Evolutionary conservation across 2,888 invertebrate genomes (phyloP).

Genomic region (Stenolophus ochropezus): DNA sequence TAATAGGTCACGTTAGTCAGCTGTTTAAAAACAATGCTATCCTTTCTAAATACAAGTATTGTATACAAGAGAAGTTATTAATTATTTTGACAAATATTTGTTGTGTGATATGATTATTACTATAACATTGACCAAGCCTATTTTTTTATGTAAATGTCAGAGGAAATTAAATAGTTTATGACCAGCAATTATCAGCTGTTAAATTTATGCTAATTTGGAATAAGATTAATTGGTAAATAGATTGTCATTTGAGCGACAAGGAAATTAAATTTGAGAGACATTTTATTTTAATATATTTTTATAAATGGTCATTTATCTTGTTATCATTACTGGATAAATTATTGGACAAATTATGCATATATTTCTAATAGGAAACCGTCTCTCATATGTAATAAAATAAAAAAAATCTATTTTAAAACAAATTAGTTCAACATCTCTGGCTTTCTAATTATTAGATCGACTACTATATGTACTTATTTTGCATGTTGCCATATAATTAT

Average conservation of each 20-base stretch:
- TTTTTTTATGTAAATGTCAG: slow-evolving; percentile 16
- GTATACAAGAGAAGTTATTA: neutral
- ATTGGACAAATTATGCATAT: too few species aligned
- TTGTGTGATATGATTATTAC: slow-evolving; percentile 15
- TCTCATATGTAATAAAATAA: too few species aligned
- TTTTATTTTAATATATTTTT: neutral
- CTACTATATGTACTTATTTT: too few species aligned
- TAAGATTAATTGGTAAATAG: slow-evolving; percentile 12
- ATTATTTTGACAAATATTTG: slow-evolving; percentile 25
- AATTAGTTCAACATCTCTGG: too few species aligned
- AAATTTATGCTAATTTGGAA: slow-evolving; percentile 4
- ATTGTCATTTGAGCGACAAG: neutral
- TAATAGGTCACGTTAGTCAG: slow-evolving; percentile 33
- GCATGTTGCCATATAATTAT: too few species aligned
- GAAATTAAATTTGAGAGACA: neutral
- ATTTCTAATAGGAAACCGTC: too few species aligned
- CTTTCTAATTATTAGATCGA: too few species aligned
- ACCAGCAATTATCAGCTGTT: slow-evolving; percentile 23
- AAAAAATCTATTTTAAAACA: too few species aligned
- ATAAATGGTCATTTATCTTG: too few species aligned
- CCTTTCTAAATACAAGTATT: neutral
- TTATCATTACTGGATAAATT: too few species aligned
- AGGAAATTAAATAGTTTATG: slow-evolving; percentile 10
- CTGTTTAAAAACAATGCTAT: slow-evolving; percentile 7
- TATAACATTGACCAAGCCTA: slow-evolving; percentile 8